Evolutionary conservation across 2,797 vertebrate genomes (phyloP).

Genomic region (Falco berigora): DNA sequence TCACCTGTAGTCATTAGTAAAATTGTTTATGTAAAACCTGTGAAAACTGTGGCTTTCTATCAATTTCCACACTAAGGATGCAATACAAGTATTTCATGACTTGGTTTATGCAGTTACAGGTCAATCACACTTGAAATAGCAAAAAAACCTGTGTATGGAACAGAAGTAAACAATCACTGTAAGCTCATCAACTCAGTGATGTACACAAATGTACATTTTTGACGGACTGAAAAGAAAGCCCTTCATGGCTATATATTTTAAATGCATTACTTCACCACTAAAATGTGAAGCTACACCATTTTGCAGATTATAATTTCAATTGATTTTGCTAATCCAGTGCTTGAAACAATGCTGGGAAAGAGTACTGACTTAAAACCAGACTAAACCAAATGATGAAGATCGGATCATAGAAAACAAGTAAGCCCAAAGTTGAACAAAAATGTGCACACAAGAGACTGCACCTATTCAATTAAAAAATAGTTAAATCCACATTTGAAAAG

Average conservation of each 20-base stretch:
- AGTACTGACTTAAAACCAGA: background rate
- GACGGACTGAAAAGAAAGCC: background rate
- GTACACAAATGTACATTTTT: background rate
- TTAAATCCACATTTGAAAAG: background rate
- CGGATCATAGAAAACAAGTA: background rate
- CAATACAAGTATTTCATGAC: background rate
- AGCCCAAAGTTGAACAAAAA: background rate
- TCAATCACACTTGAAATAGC: background rate
- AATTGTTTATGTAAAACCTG: background rate
- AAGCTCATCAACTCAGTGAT: background rate
- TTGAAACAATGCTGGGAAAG: background rate
- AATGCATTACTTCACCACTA: background rate
- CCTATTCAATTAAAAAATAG: background rate
- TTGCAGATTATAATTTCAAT: background rate
- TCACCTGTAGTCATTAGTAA: background rate
- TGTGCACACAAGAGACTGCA: background rate
- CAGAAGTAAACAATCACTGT: background rate
- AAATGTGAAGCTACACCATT: background rate
- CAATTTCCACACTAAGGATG: background rate
- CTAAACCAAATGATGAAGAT: background rate
- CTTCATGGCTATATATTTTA: background rate
- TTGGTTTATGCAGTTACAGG: background rate
- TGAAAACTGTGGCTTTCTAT: background rate
- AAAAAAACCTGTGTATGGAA: background rate
- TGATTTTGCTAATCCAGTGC: background rate